These are phyloP conservation scores for Zapus hudsonius DNA, from an alignment of 2,113 vertebrate genomes.

Conservation along the genomic window DNA sequence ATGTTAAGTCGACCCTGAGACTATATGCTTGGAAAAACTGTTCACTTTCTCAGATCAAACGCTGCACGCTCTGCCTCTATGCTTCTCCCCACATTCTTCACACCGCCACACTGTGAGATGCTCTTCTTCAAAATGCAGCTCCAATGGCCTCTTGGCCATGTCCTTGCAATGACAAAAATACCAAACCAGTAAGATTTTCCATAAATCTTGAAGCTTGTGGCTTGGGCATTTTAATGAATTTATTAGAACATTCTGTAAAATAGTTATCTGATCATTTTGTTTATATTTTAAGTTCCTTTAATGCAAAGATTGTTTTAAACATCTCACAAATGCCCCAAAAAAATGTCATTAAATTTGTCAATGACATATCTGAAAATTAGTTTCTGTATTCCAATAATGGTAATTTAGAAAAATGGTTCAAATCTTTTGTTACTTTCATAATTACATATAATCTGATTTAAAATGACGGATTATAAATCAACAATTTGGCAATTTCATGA, in stretches of 20 bases:
- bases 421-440: conserved; percentile 14
- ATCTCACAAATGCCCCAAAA: not conserved
- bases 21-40: not conserved
- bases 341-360: conserved; percentile 15
- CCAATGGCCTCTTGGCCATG: not conserved
- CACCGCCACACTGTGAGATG: conserved; percentile 28
- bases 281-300: conserved; percentile 37
- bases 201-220: conserved; percentile 9
- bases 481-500: conserved; percentile 23
- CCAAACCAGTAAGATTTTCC: not conserved
- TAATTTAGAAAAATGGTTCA: conserved; percentile 12
- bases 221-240: not conserved
- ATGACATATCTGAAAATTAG: not conserved
- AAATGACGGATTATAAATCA: not conserved
- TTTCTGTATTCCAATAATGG: conserved; percentile 2
- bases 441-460: conserved; percentile 42
- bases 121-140: conserved; percentile 3
- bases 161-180: not conserved
- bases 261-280: not conserved
- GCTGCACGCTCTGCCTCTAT: not conserved
- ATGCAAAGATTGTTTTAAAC: conserved; percentile 24
- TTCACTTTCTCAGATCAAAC: not conserved
- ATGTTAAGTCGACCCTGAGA: not conserved
- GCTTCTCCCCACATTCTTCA: not conserved
- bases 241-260: conserved; percentile 10